These are phyloP conservation scores for Cyprinella venusta DNA, from an alignment of 2,797 vertebrate genomes.

Conservation along the genomic window DNA sequence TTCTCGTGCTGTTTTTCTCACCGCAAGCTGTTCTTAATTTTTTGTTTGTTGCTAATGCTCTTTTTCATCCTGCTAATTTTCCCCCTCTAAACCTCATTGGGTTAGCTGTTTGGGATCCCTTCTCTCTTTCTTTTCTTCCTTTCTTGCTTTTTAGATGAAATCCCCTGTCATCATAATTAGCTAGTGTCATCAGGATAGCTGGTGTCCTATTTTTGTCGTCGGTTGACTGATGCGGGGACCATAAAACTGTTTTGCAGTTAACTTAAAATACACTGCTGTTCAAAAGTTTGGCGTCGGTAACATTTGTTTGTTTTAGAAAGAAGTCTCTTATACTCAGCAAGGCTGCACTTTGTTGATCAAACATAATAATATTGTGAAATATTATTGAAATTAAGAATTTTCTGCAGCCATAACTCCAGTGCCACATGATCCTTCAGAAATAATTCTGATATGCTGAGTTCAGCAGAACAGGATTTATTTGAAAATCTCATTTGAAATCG, in stretches of 20 bases:
- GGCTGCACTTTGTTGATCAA: neutral
- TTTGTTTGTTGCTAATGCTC: neutral
- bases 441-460: too few relatives aligned
- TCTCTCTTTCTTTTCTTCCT: neutral
- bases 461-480: neutral
- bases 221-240: neutral
- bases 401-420: neutral
- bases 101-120: neutral
- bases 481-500: neutral
- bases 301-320: neutral
- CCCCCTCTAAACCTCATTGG: neutral
- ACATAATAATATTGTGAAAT: neutral
- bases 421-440: neutral
- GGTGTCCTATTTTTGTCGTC: neutral
- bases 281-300: neutral
- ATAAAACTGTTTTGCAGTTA: neutral
- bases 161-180: neutral
- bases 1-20: conserved; percentile 6
- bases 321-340: too few relatives aligned
- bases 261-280: neutral
- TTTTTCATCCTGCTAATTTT: neutral
- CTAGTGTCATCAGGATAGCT: neutral
- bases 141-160: conserved; percentile 1
- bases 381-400: neutral
- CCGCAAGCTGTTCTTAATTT: conserved; percentile 13